phyloP scores from a whole-genome alignment of 2,888 invertebrate genomes.

The Caradrina clavipalpis region DNA sequence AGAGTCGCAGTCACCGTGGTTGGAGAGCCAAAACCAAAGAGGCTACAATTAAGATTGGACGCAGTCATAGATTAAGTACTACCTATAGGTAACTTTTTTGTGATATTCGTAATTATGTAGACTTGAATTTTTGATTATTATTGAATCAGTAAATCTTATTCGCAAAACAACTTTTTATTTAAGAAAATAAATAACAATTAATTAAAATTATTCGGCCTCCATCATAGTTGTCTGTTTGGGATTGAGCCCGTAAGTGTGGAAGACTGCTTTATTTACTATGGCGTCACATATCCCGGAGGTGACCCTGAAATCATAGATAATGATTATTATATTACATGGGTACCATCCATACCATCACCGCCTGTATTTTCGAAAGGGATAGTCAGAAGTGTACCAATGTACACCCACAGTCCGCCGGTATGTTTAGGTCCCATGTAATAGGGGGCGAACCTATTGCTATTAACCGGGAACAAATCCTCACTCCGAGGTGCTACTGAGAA shows the following conservation, averaged over 20 bases:
- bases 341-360: too few relatives aligned
- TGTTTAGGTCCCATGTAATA: too few relatives aligned
- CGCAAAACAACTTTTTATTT: slow-evolving; percentile 42
- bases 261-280: slow-evolving; percentile 87
- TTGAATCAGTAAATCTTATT: slow-evolving; percentile 36
- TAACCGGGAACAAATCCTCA: too few relatives aligned
- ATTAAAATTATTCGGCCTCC: slow-evolving; percentile 77
- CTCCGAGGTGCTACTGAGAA: too few relatives aligned
- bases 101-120: slow-evolving; percentile 20
- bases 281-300: slow-evolving; percentile 88
- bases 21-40: slow-evolving; percentile 90
- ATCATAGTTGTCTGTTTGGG: slow-evolving; percentile 75
- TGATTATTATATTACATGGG: not conserved
- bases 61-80: slow-evolving; percentile 80
- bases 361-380: too few relatives aligned
- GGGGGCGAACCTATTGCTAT: too few relatives aligned
- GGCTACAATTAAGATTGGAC: slow-evolving; percentile 90
- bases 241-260: slow-evolving; percentile 80
- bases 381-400: too few relatives aligned
- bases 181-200: slow-evolving; percentile 18
- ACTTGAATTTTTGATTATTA: slow-evolving; percentile 52
- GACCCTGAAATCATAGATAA: slow-evolving; percentile 74
- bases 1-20: slow-evolving; percentile 92
- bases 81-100: slow-evolving; percentile 54
- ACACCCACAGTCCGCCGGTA: too few relatives aligned